A percentile compares a stretch with the other conserved stretches of the same genome.
phyloP scores from a whole-genome alignment of 2,797 vertebrate species.

The Oryzias sinensis region DNA sequence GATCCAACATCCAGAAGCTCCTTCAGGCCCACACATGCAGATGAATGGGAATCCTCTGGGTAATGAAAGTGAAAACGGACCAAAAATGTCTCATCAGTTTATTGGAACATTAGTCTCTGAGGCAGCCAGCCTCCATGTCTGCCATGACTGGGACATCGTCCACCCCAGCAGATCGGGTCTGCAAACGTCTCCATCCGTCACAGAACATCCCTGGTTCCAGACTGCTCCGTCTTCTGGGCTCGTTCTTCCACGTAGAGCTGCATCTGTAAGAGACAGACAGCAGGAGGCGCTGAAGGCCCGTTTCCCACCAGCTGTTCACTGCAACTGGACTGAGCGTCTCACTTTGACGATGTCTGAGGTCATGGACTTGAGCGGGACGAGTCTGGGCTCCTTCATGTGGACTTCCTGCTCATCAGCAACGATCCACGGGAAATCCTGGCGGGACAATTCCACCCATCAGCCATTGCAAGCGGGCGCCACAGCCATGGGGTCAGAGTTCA shows the following conservation, averaged over 20 bases:
- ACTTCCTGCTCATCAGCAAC: constrained; percentile 95
- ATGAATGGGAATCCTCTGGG: too few relatives aligned
- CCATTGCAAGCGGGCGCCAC: too few relatives aligned
- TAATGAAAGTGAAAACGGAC: too few relatives aligned
- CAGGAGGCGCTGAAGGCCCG: not conserved
- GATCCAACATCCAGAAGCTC: too few relatives aligned
- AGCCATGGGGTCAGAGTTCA: too few relatives aligned
- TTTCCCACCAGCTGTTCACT: not conserved
- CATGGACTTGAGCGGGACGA: constrained; percentile 97
- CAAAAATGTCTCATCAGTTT: too few relatives aligned
- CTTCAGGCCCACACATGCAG: too few relatives aligned
- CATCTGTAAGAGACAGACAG: constrained; percentile 80
- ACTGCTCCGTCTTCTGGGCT: constrained; percentile 82
- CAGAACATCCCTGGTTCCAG: not conserved
- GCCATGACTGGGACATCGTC: too few relatives aligned
- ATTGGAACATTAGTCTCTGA: too few relatives aligned
- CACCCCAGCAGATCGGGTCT: too few relatives aligned
- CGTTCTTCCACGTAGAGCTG: constrained; percentile 96
- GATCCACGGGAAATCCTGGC: constrained; percentile 96
- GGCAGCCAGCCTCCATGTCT: too few relatives aligned
- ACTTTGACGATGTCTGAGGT: constrained; percentile 96
- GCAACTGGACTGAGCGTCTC: constrained; percentile 19
- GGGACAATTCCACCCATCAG: too few relatives aligned
- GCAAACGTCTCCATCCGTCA: not conserved
- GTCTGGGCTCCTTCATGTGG: constrained; percentile 92